These are phyloP conservation scores for Drosophila oshimai DNA, from an alignment of 1,140 invertebrate species.

Conservation along the genomic window DNA sequence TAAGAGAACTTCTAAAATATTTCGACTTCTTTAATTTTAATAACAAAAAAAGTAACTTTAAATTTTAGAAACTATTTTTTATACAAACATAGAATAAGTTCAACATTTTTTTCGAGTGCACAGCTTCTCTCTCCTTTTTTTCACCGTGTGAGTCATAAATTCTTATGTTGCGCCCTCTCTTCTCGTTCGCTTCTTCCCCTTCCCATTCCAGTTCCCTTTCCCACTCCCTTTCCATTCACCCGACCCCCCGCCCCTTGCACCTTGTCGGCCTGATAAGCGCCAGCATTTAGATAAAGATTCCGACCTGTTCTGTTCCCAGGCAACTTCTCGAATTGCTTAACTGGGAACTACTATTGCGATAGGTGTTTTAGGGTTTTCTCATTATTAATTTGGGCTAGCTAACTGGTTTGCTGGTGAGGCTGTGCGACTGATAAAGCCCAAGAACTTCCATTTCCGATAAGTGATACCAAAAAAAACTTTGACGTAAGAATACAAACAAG, in stretches of 20 bases:
- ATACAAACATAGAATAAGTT: too few species aligned
- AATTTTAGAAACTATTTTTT: neutral
- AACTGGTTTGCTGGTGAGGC: conserved; percentile 6
- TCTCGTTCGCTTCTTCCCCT: conserved; percentile 10
- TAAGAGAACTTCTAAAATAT: too few species aligned
- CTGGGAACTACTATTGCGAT: conserved; percentile 14
- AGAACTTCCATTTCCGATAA: conserved; percentile 20
- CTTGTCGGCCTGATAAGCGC: conserved; percentile 61
- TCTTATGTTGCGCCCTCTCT: conserved; percentile 23
- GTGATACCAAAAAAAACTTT: neutral
- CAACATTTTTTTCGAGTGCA: conserved; percentile 28
- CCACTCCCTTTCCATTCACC: conserved; percentile 17
- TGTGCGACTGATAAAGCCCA: conserved; percentile 16
- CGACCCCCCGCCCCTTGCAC: conserved; percentile 3
- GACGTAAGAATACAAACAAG: neutral
- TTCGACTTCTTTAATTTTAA: too few species aligned
- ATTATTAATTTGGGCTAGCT: conserved; percentile 19
- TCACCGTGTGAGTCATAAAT: conserved; percentile 66
- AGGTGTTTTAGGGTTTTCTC: conserved; percentile 4
- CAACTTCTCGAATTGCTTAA: conserved; percentile 27
- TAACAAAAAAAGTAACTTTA: too few species aligned
- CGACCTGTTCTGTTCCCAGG: conserved; percentile 12
- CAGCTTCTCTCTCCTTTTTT: conserved; percentile 33
- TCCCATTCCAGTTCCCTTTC: neutral
- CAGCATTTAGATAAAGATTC: conserved; percentile 69